phyloP scores from a whole-genome alignment of 2,797 vertebrate genomes.

The Buceros bicornis region DNA sequence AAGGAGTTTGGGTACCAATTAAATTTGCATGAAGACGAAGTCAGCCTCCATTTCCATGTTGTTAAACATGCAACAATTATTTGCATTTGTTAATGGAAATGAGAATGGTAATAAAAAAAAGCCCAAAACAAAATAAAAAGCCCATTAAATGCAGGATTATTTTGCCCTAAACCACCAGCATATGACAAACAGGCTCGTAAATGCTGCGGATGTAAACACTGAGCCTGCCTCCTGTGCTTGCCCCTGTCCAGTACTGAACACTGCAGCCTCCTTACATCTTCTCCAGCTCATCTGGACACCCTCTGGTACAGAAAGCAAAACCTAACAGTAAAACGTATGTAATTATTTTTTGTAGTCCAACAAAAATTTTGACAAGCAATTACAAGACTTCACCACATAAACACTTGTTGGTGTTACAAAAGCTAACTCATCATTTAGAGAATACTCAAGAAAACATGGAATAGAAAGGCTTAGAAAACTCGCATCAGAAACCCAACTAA shows the following conservation, averaged over 20 bases:
- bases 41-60: not conserved
- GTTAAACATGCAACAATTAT: not conserved
- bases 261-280: not conserved
- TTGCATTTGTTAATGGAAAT: not conserved
- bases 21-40: not conserved
- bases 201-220: not conserved
- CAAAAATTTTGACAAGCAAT: not conserved
- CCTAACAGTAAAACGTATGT: not conserved
- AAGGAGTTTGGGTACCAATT: not conserved
- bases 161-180: not conserved
- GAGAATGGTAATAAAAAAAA: not conserved
- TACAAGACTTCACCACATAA: not conserved
- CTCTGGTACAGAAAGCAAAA: not conserved
- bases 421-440: not conserved
- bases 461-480: not conserved
- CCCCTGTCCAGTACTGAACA: not conserved
- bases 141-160: not conserved
- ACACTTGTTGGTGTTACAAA: not conserved
- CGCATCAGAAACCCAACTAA: not conserved
- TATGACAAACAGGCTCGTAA: not conserved
- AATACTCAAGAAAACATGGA: not conserved
- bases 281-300: not conserved
- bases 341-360: not conserved
- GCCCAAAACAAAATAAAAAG: not conserved
- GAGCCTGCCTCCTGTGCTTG: not conserved